These are phyloP conservation scores for Brachionichthys hirsutus DNA, from an alignment of 2,113 vertebrate species.

Conservation along the genomic window DNA sequence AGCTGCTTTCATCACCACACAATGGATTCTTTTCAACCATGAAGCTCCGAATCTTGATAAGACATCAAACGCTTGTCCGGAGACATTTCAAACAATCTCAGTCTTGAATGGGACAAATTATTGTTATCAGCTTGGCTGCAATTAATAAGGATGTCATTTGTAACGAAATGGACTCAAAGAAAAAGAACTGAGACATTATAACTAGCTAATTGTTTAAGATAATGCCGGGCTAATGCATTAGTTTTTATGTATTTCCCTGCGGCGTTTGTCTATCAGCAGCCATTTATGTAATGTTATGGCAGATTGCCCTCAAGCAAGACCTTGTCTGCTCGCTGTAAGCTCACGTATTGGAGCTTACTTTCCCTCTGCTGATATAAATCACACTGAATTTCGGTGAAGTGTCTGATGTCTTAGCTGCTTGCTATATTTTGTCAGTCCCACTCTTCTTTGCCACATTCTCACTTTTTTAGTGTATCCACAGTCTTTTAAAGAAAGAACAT, in stretches of 20 bases:
- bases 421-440: conserved; percentile 1
- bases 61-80: conserved; percentile 52
- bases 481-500: background rate
- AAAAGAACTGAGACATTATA: conserved; percentile 35
- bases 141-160: conserved; percentile 62
- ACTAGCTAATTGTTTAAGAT: conserved; percentile 47
- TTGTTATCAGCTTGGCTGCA: conserved; percentile 44
- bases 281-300: conserved; percentile 10
- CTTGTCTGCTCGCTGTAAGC: background rate
- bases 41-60: conserved; percentile 55
- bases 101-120: conserved; percentile 48
- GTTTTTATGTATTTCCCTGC: conserved; percentile 31
- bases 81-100: conserved; percentile 61
- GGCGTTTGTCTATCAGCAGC: conserved; percentile 31
- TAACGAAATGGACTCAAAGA: conserved; percentile 43
- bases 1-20: conserved; percentile 58
- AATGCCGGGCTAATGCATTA: conserved; percentile 2
- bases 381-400: background rate
- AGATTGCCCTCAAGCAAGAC: conserved; percentile 17
- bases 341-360: background rate
- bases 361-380: background rate
- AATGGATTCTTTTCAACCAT: conserved; percentile 61
- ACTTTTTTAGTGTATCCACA: too few species aligned
- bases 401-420: conserved; percentile 8
- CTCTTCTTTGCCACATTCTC: background rate